A percentile compares a stretch with the other conserved stretches of the same genome.
Evolutionary conservation across 2,113 vertebrate genomes (phyloP).

Genomic region (Oncorhynchus tshawytscha): DNA sequence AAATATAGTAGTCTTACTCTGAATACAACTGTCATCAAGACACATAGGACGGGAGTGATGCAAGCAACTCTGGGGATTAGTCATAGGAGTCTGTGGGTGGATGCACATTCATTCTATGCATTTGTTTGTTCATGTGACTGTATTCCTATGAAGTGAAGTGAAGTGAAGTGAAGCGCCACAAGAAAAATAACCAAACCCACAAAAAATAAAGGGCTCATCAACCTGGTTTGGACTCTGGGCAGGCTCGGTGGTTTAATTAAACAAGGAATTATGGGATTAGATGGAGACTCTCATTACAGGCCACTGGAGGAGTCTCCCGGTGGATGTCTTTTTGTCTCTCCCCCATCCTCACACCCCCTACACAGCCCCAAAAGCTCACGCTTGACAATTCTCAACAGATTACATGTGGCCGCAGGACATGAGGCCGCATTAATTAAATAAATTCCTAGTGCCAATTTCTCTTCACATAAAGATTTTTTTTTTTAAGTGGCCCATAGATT

Average conservation of each 20-base stretch:
- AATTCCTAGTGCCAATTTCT: slow-evolving; percentile 60
- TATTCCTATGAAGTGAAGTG: slow-evolving; percentile 11
- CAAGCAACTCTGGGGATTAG: neutral
- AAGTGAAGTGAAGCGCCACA: slow-evolving; percentile 15
- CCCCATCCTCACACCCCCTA: slow-evolving; percentile 21
- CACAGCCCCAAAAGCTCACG: slow-evolving; percentile 42
- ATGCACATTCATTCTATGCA: slow-evolving; percentile 1
- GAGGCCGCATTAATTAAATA: slow-evolving; percentile 80
- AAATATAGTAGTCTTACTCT: too few species aligned
- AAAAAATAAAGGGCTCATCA: slow-evolving; percentile 54
- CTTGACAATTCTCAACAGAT: slow-evolving; percentile 70
- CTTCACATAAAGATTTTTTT: slow-evolving; percentile 48
- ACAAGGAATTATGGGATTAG: slow-evolving; percentile 82
- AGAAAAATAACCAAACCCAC: slow-evolving; percentile 29
- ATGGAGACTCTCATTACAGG: slow-evolving; percentile 68
- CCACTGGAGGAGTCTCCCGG: slow-evolving; percentile 70
- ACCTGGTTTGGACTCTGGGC: slow-evolving; percentile 62
- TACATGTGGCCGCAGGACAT: slow-evolving; percentile 73
- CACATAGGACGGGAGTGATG: neutral
- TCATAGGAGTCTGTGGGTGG: neutral
- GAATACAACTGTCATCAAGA: too few species aligned
- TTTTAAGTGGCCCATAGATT: slow-evolving; percentile 40
- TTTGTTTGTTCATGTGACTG: slow-evolving; percentile 14
- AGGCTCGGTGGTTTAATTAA: slow-evolving; percentile 76
- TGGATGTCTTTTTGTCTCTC: slow-evolving; percentile 69